Evolutionary conservation across 1,140 invertebrate genomes (phyloP).

Genomic region (Laodelphax striatellus): DNA sequence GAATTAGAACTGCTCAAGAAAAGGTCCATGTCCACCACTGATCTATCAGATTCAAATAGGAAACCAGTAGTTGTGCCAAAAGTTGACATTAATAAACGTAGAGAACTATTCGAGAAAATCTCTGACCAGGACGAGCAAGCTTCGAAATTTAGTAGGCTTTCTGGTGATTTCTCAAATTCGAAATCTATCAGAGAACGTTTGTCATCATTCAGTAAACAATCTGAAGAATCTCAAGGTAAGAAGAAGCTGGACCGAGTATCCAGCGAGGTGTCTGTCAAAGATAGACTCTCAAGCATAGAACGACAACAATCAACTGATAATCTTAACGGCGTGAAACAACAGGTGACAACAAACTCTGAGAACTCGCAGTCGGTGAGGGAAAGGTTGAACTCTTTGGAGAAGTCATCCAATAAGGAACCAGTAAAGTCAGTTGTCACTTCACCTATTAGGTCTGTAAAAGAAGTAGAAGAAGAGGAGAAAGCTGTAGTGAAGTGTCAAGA

Average conservation of each 20-base stretch:
- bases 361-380: conserved; percentile 28
- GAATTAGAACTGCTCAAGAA: conserved; percentile 33
- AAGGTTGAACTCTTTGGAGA: conserved; percentile 31
- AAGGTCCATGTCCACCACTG: conserved; percentile 12
- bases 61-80: conserved; percentile 53
- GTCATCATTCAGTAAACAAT: conserved; percentile 45
- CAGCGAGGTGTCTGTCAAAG: conserved; percentile 19
- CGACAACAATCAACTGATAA: conserved; percentile 16
- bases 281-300: conserved; percentile 22
- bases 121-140: conserved; percentile 5
- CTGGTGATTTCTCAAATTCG: conserved; percentile 44
- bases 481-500: background rate
- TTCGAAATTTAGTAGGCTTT: conserved; percentile 11
- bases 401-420: conserved; percentile 25
- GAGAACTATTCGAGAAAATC: conserved; percentile 62
- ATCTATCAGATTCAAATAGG: conserved; percentile 26
- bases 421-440: background rate
- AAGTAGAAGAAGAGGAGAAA: conserved; percentile 3
- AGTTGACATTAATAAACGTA: conserved; percentile 67
- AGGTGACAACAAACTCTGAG: conserved; percentile 1
- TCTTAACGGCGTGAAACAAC: background rate
- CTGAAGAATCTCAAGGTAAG: conserved; percentile 28
- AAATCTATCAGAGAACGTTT: conserved; percentile 60
- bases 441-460: background rate
- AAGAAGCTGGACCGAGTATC: conserved; percentile 23